A percentile compares a stretch with the other conserved stretches of the same genome.
These are phyloP conservation scores for Cassiopea xamachana DNA, from an alignment of 30 jellyfish, hydroid and myxozoan species.

Conservation along the genomic window DNA sequence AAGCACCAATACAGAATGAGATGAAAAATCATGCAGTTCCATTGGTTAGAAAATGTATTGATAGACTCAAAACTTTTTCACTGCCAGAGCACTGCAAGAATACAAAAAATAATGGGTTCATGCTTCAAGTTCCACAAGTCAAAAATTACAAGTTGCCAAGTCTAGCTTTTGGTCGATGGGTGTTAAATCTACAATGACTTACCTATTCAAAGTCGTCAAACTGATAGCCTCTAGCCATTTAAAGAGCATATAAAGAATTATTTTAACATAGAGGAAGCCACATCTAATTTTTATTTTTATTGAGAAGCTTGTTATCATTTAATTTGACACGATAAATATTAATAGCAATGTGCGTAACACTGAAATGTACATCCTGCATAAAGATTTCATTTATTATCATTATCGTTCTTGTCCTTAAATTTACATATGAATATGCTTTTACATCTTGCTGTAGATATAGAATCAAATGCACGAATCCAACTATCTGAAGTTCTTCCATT, in stretches of 20 bases:
- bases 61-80: conserved; percentile 35
- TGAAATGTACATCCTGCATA: no score
- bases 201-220: background rate
- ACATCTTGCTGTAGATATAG: no score
- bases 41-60: conserved; percentile 57
- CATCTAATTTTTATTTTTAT: no score
- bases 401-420: no score
- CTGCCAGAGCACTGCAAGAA: conserved; percentile 10
- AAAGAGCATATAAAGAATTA: background rate
- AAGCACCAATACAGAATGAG: conserved; percentile 52
- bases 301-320: no score
- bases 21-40: conserved; percentile 35
- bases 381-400: no score
- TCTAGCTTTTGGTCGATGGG: conserved; percentile 21
- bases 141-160: conserved; percentile 3
- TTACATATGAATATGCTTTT: no score
- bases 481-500: no score
- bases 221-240: background rate
- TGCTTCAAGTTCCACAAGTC: conserved; percentile 18
- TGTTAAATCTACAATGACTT: conserved; percentile 20
- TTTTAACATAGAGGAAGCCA: background rate
- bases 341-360: no score
- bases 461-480: no score
- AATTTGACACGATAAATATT: no score
- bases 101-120: conserved; percentile 26